Percentiles rank a stretch among this genome's conserved stretches.
Evolutionary conservation across 2,797 vertebrate genomes (phyloP).

Genomic region (Fistularia tabacaria): DNA sequence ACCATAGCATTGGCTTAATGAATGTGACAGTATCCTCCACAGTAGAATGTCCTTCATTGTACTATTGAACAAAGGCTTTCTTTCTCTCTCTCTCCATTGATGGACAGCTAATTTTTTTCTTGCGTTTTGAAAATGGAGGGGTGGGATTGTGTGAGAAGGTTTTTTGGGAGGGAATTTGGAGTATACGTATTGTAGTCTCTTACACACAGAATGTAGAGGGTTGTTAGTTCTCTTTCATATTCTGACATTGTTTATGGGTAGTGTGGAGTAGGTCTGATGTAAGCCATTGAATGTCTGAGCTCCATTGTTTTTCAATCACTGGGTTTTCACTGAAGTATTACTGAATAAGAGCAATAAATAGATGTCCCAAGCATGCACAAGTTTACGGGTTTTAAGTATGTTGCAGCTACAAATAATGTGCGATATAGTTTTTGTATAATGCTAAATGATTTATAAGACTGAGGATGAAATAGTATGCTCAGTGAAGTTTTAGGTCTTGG

Average conservation of each 20-base stretch:
- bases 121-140: slow-evolving; percentile 51
- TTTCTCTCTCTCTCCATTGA: slow-evolving; percentile 68
- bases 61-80: slow-evolving; percentile 68
- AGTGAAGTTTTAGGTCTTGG: background rate
- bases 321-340: slow-evolving; percentile 15
- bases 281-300: slow-evolving; percentile 38
- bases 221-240: slow-evolving; percentile 19
- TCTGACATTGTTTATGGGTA: slow-evolving; percentile 26
- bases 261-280: slow-evolving; percentile 26
- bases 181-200: slow-evolving; percentile 37
- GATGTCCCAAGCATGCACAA: slow-evolving; percentile 7
- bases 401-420: too few relatives aligned
- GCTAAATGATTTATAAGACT: background rate
- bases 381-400: background rate
- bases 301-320: slow-evolving; percentile 20
- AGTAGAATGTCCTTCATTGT: slow-evolving; percentile 78
- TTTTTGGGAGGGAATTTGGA: slow-evolving; percentile 28
- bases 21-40: slow-evolving; percentile 67
- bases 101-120: slow-evolving; percentile 51
- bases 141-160: slow-evolving; percentile 19
- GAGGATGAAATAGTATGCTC: background rate
- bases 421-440: background rate
- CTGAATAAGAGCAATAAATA: background rate
- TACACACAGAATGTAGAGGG: slow-evolving; percentile 20
- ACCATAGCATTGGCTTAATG: slow-evolving; percentile 56